Evolutionary conservation across 1,140 invertebrate genomes (phyloP).

Genomic region (Wasmannia auropunctata): DNA sequence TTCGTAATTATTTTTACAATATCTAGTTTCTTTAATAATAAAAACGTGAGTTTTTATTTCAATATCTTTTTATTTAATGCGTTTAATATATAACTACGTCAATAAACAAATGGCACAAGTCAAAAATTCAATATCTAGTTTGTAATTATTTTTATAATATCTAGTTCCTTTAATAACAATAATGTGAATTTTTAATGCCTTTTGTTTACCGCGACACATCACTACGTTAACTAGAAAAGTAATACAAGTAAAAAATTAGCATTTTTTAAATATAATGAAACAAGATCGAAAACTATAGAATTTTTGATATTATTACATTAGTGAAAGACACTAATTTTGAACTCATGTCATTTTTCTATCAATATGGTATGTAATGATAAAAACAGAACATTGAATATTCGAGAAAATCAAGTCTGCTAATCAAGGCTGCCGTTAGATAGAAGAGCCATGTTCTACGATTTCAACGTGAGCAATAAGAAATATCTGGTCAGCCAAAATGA

Average conservation of each 20-base stretch:
- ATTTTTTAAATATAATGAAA: no score
- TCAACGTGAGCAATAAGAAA: slow-evolving; percentile 52
- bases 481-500: slow-evolving; percentile 50
- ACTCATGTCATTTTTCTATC: no score
- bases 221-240: no score
- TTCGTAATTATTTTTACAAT: neutral
- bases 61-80: neutral
- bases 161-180: neutral
- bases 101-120: no score
- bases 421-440: slow-evolving; percentile 7
- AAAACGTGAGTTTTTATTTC: neutral
- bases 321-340: no score
- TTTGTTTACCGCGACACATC: neutral
- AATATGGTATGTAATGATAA: neutral
- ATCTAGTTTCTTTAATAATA: neutral
- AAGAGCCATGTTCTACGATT: neutral
- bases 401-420: slow-evolving; percentile 39
- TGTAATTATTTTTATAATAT: neutral
- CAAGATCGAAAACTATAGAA: no score
- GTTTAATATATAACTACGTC: no score
- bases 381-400: slow-evolving; percentile 51
- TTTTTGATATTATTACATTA: no score
- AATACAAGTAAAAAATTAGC: no score
- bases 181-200: neutral
- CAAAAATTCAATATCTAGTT: neutral